phyloP scores from a whole-genome alignment of 1,140 invertebrate species.

The Mamestra configurata region DNA sequence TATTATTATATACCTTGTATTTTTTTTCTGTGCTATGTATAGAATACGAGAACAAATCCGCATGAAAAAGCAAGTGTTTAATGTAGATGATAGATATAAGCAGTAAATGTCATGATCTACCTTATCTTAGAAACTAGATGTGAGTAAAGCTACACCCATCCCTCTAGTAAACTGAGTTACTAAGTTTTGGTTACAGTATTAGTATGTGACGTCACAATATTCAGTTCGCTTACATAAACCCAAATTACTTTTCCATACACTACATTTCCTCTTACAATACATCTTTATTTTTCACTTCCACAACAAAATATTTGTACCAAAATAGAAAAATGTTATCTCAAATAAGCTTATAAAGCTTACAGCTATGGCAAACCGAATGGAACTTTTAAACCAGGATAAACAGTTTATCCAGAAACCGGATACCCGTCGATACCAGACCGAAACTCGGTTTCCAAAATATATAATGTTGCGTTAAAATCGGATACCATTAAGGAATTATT shows the following conservation, averaged over 20 bases:
- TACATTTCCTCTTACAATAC: not conserved
- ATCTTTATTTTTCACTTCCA: slow-evolving; percentile 2
- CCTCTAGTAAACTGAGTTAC: no score
- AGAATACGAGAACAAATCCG: no score
- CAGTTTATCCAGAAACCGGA: not conserved
- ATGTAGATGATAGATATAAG: no score
- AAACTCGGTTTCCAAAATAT: slow-evolving; percentile 30
- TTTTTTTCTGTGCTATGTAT: no score
- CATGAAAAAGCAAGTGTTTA: no score
- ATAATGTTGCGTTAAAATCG: slow-evolving; percentile 33
- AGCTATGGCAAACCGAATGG: not conserved
- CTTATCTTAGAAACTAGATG: no score
- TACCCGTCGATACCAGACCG: not conserved
- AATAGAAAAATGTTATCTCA: slow-evolving; percentile 18
- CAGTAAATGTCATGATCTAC: no score
- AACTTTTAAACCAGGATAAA: slow-evolving; percentile 30
- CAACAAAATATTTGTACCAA: not conserved
- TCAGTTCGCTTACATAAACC: not conserved
- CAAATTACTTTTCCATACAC: no score
- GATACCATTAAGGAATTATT: slow-evolving; percentile 50
- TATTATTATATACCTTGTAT: no score
- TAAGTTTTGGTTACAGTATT: no score
- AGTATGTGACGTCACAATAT: no score
- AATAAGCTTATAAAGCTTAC: slow-evolving; percentile 31
- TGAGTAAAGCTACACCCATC: no score